Evolutionary conservation across 2,113 vertebrate genomes (phyloP), one percentile per base, ranked within the genome.

Genomic region (Rhabdomys dilectus): DNA sequence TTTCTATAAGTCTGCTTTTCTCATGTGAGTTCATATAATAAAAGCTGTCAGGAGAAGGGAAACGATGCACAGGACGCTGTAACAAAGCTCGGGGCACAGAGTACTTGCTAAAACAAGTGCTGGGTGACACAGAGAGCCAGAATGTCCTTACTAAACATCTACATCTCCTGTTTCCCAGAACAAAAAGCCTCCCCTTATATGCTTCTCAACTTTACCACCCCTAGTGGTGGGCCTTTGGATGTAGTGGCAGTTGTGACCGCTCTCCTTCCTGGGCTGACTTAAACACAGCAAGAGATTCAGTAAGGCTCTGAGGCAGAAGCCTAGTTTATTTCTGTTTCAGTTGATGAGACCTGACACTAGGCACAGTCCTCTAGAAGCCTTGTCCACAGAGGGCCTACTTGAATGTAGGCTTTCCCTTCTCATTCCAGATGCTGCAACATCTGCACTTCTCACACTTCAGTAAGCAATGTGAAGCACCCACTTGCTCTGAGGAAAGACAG

Each of bases 201-300:
- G 24, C 13, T 31, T 29, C 73, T 42, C 16, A 15, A 48, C 22
- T 3, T 88, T 66, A 53, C 31, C 45, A 16, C 10, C 36, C 72
- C 2, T 24, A 11, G 56, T 5, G 21, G 1, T 15, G 76, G 24
- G 5, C 42, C 36, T 64, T 76, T 1, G 2, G 2, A 3, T 4
- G 12, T 3, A 19, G 39, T 7, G 17, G 21, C 34, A n/a, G 7
- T 53, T 45, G 26, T 72, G 75, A 48, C 6, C n/a, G 21, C 36
- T n/a, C 36, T n/a, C 36, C 3, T 29, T 60, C n/a, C 29, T 58
- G 39, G 45, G 73, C 34, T 5, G 82, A 64, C 81, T 68, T 78
- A 9, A 82, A 84, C 11, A 17, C 26, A 45, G 42, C 19, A 78
- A 81, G 58, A 31, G 19, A 51, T 53, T 84, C 45, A 31, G 39